These are phyloP conservation scores for Sycophaga agraensis DNA, from an alignment of 1,140 invertebrate genomes.

Conservation along the genomic window DNA sequence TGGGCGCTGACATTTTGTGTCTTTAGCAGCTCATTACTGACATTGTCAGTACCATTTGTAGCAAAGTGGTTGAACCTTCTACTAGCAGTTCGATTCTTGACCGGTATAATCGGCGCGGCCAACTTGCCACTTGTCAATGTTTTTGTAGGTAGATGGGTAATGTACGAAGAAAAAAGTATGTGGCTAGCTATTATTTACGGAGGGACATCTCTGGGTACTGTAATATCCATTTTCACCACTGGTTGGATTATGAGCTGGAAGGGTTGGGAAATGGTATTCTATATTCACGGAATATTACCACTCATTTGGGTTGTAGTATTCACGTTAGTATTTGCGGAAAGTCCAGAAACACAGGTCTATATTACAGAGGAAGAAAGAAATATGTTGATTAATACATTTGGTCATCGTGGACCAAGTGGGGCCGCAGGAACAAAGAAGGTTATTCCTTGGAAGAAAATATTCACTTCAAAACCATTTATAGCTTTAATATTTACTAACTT, in stretches of 20 bases:
- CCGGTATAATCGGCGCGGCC: conserved; percentile 61
- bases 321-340: conserved; percentile 66
- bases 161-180: conserved; percentile 53
- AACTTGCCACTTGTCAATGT: conserved; percentile 53
- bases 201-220: conserved; percentile 74
- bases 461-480: conserved; percentile 73
- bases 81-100: conserved; percentile 58
- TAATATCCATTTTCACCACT: conserved; percentile 71
- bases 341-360: conserved; percentile 71
- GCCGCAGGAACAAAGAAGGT: conserved; percentile 39
- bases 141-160: conserved; percentile 51
- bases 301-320: conserved; percentile 72
- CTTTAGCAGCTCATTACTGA: conserved; percentile 73
- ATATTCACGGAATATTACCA: conserved; percentile 72
- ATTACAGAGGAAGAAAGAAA: conserved; percentile 71
- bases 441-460: conserved; percentile 69
- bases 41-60: conserved; percentile 65
- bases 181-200: conserved; percentile 66
- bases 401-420: conserved; percentile 51
- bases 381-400: conserved; percentile 63
- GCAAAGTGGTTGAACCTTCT: conserved; percentile 59
- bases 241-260: conserved; percentile 66
- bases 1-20: conserved; percentile 79
- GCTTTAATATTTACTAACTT: conserved; percentile 71
- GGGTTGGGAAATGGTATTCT: conserved; percentile 78